A percentile compares a stretch with the other conserved stretches of the same genome.
Evolutionary conservation across 2,888 invertebrate species (phyloP).

Genomic region (Phengaris arion): DNA sequence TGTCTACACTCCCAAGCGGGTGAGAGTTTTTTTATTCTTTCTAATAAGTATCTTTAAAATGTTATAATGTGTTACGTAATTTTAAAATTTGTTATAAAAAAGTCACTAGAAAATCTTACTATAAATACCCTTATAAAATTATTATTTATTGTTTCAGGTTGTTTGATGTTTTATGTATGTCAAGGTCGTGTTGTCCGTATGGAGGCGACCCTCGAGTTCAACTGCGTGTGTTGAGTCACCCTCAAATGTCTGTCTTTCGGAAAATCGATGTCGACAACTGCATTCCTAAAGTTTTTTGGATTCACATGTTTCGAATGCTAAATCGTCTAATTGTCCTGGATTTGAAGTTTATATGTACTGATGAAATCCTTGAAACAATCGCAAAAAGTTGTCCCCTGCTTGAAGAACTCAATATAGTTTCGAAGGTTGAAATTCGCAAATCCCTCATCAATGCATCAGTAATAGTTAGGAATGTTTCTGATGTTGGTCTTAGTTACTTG

Average conservation of each 20-base stretch:
- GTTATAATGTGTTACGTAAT: not conserved
- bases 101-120: not conserved
- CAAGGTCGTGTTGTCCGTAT: slow-evolving; percentile 65
- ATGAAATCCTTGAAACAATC: slow-evolving; percentile 70
- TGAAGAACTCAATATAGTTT: slow-evolving; percentile 73
- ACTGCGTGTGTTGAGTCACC: slow-evolving; percentile 67
- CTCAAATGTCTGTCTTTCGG: slow-evolving; percentile 68
- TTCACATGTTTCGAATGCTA: slow-evolving; percentile 59
- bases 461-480: slow-evolving; percentile 70
- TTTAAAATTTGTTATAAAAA: not conserved
- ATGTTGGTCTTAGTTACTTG: slow-evolving; percentile 63
- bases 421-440: slow-evolving; percentile 70
- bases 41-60: not conserved
- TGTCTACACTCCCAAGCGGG: slow-evolving; percentile 69
- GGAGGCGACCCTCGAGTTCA: slow-evolving; percentile 69
- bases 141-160: slow-evolving; percentile 60
- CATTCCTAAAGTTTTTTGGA: slow-evolving; percentile 68
- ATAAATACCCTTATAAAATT: not conserved
- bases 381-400: slow-evolving; percentile 61
- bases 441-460: slow-evolving; percentile 73
- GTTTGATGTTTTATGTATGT: slow-evolving; percentile 75
- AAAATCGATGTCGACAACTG: slow-evolving; percentile 71
- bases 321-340: slow-evolving; percentile 65
- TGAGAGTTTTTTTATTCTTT: slow-evolving; percentile 41
- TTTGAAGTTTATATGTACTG: slow-evolving; percentile 74